phyloP scores from a whole-genome alignment of 2,797 vertebrate species.

The Mus spretus region DNA sequence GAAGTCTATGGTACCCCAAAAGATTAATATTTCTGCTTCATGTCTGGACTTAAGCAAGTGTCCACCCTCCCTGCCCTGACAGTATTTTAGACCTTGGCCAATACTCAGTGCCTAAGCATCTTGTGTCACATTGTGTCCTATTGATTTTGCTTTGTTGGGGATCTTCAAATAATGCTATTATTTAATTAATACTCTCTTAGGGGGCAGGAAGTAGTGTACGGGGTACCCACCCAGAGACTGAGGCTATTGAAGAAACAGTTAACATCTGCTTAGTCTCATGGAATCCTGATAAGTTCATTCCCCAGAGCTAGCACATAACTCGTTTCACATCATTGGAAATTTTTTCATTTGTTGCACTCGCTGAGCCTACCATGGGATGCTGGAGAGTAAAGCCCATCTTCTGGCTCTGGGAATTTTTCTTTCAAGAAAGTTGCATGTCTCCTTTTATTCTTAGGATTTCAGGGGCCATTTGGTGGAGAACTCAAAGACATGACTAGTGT shows the following conservation, averaged over 20 bases:
- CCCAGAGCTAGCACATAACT: no score
- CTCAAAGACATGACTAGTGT: background rate
- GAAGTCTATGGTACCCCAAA: background rate
- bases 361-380: background rate
- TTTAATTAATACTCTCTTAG: no score
- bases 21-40: background rate
- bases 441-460: background rate
- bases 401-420: no score
- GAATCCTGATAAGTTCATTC: background rate
- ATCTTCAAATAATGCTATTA: background rate
- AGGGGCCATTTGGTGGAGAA: background rate
- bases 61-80: background rate
- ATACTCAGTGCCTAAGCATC: background rate
- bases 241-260: background rate
- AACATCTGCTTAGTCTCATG: background rate
- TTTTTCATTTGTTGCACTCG: background rate
- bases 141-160: background rate
- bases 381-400: background rate
- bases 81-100: background rate
- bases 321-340: background rate
- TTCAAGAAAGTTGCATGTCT: background rate
- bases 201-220: background rate
- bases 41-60: background rate
- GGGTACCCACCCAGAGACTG: background rate
- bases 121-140: background rate